A percentile compares a stretch with the other conserved stretches of the same genome.
phyloP scores from a whole-genome alignment of 2,797 vertebrate species.

The Botia kubotai region DNA sequence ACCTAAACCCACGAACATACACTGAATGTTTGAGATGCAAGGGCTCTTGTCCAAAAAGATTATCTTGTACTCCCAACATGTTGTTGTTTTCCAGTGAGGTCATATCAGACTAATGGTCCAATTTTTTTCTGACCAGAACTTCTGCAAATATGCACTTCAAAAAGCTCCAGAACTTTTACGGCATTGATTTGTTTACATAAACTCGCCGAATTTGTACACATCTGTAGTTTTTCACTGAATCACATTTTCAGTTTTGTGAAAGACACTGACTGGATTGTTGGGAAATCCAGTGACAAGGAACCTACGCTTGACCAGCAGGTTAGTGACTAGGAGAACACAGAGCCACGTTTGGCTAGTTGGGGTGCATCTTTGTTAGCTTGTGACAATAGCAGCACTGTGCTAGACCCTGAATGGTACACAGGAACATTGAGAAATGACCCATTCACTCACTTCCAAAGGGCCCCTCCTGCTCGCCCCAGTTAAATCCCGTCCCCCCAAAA shows the following conservation, averaged over 20 bases:
- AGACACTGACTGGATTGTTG: not conserved
- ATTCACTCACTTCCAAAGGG: constrained; percentile 68
- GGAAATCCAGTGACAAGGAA: constrained; percentile 23
- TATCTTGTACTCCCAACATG: not conserved
- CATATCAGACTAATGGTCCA: not conserved
- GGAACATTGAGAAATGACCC: constrained; percentile 66
- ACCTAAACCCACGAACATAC: constrained; percentile 7
- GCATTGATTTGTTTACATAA: not conserved
- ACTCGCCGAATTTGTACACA: not conserved
- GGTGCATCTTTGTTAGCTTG: constrained; percentile 68
- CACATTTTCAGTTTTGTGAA: not conserved
- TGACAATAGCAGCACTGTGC: constrained; percentile 78
- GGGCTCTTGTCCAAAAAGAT: constrained; percentile 13
- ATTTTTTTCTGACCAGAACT: not conserved
- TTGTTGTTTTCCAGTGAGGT: not conserved
- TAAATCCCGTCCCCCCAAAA: constrained; percentile 18
- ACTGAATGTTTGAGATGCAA: constrained; percentile 8
- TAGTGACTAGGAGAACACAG: constrained; percentile 28
- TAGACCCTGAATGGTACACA: constrained; percentile 70
- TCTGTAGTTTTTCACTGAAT: no score
- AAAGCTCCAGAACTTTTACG: not conserved
- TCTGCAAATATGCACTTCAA: not conserved
- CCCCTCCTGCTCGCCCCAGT: constrained; percentile 62
- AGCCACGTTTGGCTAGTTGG: constrained; percentile 58
- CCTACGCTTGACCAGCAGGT: constrained; percentile 27